These are phyloP conservation scores for Aphodius granarius DNA, from an alignment of 2,888 invertebrate species.

Conservation along the genomic window DNA sequence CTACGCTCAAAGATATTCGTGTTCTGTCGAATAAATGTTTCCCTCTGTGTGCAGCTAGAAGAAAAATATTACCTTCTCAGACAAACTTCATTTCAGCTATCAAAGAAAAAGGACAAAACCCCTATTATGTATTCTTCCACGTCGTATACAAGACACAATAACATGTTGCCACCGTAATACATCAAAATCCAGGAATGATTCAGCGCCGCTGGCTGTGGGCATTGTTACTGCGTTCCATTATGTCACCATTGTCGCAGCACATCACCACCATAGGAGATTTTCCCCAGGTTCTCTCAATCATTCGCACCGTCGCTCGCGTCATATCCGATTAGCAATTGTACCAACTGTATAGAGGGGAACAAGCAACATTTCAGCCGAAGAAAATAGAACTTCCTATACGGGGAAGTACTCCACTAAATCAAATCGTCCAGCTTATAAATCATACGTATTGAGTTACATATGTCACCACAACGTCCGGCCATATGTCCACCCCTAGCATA, in stretches of 20 bases:
- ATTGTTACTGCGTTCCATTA: not conserved
- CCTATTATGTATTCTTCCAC: not conserved
- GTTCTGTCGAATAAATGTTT: too few relatives aligned
- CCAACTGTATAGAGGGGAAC: not conserved
- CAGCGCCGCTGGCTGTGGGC: not conserved
- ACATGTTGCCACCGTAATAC: not conserved
- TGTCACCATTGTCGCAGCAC: not conserved
- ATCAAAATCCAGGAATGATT: not conserved
- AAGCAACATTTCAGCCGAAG: not conserved
- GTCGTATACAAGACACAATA: not conserved
- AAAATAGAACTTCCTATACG: not conserved
- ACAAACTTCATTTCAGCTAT: not conserved
- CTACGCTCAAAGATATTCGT: too few relatives aligned
- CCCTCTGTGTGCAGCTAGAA: too few relatives aligned
- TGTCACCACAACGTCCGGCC: slow-evolving; percentile 11
- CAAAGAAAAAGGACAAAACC: not conserved
- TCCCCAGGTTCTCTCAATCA: not conserved
- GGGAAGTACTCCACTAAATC: not conserved
- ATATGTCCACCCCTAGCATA: not conserved
- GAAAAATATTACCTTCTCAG: too few relatives aligned
- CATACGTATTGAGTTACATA: slow-evolving; percentile 14
- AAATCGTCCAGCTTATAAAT: slow-evolving; percentile 10
- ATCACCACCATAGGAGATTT: not conserved
- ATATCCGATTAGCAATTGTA: not conserved
- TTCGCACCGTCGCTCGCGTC: not conserved